Percentiles rank a stretch among this genome's conserved stretches.
phyloP scores from a whole-genome alignment of 2,113 vertebrate genomes.

The Aegotheles bennettii region DNA sequence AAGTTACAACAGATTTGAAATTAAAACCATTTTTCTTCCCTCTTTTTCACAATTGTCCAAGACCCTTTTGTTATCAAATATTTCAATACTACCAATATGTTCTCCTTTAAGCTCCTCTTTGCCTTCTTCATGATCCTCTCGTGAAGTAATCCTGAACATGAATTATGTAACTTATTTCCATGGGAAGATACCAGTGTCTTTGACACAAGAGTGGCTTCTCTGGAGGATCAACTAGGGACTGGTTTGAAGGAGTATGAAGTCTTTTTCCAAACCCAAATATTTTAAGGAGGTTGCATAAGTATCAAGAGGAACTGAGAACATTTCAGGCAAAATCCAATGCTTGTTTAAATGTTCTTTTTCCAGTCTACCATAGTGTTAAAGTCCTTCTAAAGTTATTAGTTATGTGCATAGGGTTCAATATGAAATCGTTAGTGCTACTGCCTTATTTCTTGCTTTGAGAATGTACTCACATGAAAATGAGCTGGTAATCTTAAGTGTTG shows the following conservation, averaged over 20 bases:
- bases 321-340: conserved; percentile 61
- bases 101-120: conserved; percentile 52
- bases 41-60: conserved; percentile 56
- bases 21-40: conserved; percentile 39
- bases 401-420: conserved; percentile 68
- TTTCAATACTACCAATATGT: conserved; percentile 39
- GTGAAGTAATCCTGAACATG: background rate
- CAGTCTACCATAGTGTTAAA: conserved; percentile 72
- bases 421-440: conserved; percentile 70
- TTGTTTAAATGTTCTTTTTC: conserved; percentile 68
- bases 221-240: conserved; percentile 48
- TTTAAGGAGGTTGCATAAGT: conserved; percentile 55
- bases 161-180: conserved; percentile 35
- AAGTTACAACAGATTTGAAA: conserved; percentile 26
- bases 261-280: conserved; percentile 58
- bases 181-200: background rate
- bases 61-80: conserved; percentile 52
- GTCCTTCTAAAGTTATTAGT: conserved; percentile 71
- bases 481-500: conserved; percentile 69
- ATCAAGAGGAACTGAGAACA: conserved; percentile 56
- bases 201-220: conserved; percentile 32
- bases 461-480: conserved; percentile 76
- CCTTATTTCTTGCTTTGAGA: conserved; percentile 81
- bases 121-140: conserved; percentile 42
- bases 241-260: conserved; percentile 41